Conservation (phyloP, 92 coral and sea anemone species). For the Zoanthus solanderi region DNA sequence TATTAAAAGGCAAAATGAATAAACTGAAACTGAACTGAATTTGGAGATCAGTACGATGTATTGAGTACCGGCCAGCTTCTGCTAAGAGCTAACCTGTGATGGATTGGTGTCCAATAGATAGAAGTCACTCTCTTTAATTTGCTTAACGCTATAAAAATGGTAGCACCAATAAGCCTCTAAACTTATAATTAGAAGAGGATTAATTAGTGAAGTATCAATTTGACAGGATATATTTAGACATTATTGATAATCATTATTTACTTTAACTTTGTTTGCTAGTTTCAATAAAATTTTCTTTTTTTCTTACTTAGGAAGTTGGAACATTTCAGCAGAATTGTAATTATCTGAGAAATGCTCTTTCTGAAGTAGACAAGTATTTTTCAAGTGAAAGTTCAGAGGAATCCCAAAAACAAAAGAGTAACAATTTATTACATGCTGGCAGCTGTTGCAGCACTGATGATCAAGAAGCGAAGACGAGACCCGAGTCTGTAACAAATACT, state of each 20-base stretch:
- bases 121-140: too few species aligned
- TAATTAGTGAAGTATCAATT: too few species aligned
- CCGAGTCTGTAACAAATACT: constrained; percentile 52
- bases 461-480: neutral
- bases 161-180: too few species aligned
- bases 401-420: neutral
- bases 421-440: neutral
- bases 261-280: neutral
- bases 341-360: constrained; percentile 67
- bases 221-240: too few species aligned
- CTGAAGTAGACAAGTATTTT: neutral
- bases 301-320: constrained; percentile 59
- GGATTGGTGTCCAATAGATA: too few species aligned
- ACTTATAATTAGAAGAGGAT: too few species aligned
- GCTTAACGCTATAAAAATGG: too few species aligned
- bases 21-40: too few species aligned
- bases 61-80: too few species aligned
- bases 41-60: too few species aligned
- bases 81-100: too few species aligned
- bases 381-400: neutral
- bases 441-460: neutral
- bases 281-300: neutral
- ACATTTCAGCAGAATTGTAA: constrained; percentile 73
- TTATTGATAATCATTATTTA: neutral
- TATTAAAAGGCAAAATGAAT: too few species aligned